phyloP scores from a whole-genome alignment of 2,113 vertebrate species.

The Perca schrenkii region DNA sequence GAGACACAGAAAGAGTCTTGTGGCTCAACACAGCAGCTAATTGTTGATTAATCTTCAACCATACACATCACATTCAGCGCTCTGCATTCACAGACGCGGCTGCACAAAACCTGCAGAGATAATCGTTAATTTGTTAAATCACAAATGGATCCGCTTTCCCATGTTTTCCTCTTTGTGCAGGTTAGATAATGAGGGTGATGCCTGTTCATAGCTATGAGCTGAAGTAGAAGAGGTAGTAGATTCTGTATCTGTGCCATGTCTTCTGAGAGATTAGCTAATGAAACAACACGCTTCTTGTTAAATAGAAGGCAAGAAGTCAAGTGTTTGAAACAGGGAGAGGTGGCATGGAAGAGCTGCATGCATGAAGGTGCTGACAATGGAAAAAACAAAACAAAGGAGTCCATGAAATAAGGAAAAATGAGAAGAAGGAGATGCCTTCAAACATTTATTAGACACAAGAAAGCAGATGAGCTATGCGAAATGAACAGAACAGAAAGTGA shows the following conservation, averaged over 20 bases:
- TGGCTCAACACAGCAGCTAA: constrained; percentile 42
- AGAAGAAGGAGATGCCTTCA: constrained; percentile 11
- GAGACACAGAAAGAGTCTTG: constrained; percentile 40
- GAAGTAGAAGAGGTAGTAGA: constrained; percentile 29
- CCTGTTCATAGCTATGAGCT: constrained; percentile 53
- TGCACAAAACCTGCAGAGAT: constrained; percentile 7
- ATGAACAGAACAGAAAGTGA: constrained; percentile 31
- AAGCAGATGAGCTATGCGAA: not conserved
- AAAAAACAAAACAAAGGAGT: constrained; percentile 13
- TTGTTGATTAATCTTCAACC: constrained; percentile 68
- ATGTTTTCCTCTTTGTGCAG: not conserved
- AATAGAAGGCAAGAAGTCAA: constrained; percentile 45
- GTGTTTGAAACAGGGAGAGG: constrained; percentile 25
- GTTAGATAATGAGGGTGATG: constrained; percentile 46
- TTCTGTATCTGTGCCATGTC: constrained; percentile 70
- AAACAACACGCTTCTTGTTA: constrained; percentile 41
- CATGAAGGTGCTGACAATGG: constrained; percentile 37
- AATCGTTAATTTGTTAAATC: constrained; percentile 47
- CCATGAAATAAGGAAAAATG: not conserved
- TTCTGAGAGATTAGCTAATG: constrained; percentile 73
- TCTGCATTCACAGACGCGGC: constrained; percentile 7
- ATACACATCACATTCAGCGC: constrained; percentile 14
- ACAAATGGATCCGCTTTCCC: constrained; percentile 2
- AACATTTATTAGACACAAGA: constrained; percentile 4
- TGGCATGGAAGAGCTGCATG: not conserved